Base-by-base conservation (phyloP, 2,888 invertebrate genomes). In the Cantharis rustica region DNA sequence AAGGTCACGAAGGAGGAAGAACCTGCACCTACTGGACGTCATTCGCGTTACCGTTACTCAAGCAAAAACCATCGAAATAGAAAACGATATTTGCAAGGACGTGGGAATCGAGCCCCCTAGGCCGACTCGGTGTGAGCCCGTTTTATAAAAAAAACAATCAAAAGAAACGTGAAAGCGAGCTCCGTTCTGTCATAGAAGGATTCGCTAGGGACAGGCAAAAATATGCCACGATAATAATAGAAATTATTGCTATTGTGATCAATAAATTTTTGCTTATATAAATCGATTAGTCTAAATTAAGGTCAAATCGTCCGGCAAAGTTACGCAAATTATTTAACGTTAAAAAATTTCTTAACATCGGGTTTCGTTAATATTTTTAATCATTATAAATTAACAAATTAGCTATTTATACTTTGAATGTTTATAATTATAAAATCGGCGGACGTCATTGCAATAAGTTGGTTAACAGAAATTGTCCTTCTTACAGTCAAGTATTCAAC, bases 381-480 rank as follows among this genome's bases (percentile, higher is more conserved):
- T 20, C 64, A 66, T 66, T 23, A 20, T 66, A 66, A 66, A 23
- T 66, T 66, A 23, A 23, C 64, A 66, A 66, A 66, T 20, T 66
- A 23, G 20, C 20, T 66, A 66, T 66, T 66, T 66, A 66, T 66
- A 20, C 64, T 66, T 66, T n/a, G n/a, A 17, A 66, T 66, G 64
- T 66, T 66, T 66, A 66, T 66, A 66, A 66, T 66, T 66, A 66
- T 66, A 66, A 66, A 66, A 66, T 66, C 64, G 23, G 16, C 64
- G 17, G 17, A 23, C 64, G 64, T 66, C 64, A 66, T 47, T 47
- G n/a, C 47, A 47, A n/a, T 2, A 47, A 47, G 47, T 47, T 47
- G n/a, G 47, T n/a, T 47, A 47, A 47, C n/a, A 47, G n/a, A 47
- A 47, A 47, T n/a, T 47, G 47, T n/a, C 47, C 47, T 31, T 31